Evolutionary conservation across 35 echinoderm and acorn worm species (phyloP), one percentile per base, ranked within the genome.

Genomic region (Heliocidaris tuberculata): DNA sequence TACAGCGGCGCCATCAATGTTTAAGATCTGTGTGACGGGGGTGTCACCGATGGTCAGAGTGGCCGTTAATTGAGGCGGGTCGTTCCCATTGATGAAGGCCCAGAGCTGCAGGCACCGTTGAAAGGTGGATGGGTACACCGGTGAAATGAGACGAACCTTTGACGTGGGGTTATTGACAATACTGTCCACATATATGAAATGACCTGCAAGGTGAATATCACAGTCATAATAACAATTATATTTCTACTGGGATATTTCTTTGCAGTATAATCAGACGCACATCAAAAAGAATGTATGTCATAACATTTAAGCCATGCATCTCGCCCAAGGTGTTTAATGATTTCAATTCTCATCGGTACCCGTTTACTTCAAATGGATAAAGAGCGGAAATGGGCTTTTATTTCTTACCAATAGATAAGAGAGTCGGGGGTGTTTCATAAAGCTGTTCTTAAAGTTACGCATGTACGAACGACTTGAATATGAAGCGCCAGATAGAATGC

Each of bases 111-210:
- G 56, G 48, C 97, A 97, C 13, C 78, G 86, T 47, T 93, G 95
- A 31, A 48, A 48, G 31, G 95, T 94, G 29, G 94, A 78, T 2
- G 96, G 97, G 94, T 97, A 97, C 6, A 92, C 65, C 12, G 93
- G 95, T 15, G 95, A 96, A 13, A 94, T 94, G 7, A 97, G 35
- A 35, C 90, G 49, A 13, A 94, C 97, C 30, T 30, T 31, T 13
- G 50, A 94, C 50, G 13, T 11, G 91, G 4, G 10, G 16, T 13
- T 13, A 56, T 59, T 93, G 4, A 70, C 94, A 31, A 85, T 85
- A 16, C 93, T 52, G 88, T 97, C 97, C 9, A 97, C 95, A 88
- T 93, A 97, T 12, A 94, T 91, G 85, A 94, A 96, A 50, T 96
- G 94, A n/a, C 97, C 95, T 96, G 65, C 27, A 86, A 70, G 31